Evolutionary conservation across 2,113 vertebrate species (phyloP), one percentile per base, ranked within the genome.

Genomic region (Tetraodon nigroviridis): DNA sequence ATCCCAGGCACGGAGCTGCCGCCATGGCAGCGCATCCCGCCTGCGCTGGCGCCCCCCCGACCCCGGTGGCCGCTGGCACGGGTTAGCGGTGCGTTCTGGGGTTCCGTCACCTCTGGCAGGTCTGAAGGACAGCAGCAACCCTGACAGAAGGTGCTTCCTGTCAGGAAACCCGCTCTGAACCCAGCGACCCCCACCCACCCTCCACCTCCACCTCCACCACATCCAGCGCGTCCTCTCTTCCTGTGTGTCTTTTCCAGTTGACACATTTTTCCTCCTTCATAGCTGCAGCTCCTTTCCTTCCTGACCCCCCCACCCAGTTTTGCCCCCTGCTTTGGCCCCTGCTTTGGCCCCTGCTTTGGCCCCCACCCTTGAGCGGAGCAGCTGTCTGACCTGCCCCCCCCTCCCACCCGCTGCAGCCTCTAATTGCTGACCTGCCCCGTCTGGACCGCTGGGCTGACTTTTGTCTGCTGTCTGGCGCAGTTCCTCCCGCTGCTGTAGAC

Each of bases 391-490:
- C 93, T 85, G 24, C 24, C 24, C 24, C 24, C 24, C 24, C 24
- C 24, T 87, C 78, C 89, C n/a, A n/a, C 83, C 86, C 69, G 67
- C 82, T 81, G 81, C 84, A 87, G 88, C 89, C 91, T 87, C 91
- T 92, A 90, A 89, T 84, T 88, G 89, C 86, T 90, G 83, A 91
- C 92, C 91, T 90, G 90, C 87, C 85, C 92, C 89, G 93, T 94
- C 94, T 95, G 93, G 93, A 87, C 87, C 85, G 90, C 90, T 90
- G 88, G 89, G 68, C 89, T 79, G 72, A 90, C 92, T 93, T 95
- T 98, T 98, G 94, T 96, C 92, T 92, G 57, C 81, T 92, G 93
- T 96, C 94, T 98, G 93, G 92, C 89, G 92, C 85, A 90, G 93
- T 94, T 94, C 93, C 92, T 93, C 82, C 68, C 70, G 62, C 84